Conservation (phyloP, 2,113 vertebrate species). For the Strix uralensis region DNA sequence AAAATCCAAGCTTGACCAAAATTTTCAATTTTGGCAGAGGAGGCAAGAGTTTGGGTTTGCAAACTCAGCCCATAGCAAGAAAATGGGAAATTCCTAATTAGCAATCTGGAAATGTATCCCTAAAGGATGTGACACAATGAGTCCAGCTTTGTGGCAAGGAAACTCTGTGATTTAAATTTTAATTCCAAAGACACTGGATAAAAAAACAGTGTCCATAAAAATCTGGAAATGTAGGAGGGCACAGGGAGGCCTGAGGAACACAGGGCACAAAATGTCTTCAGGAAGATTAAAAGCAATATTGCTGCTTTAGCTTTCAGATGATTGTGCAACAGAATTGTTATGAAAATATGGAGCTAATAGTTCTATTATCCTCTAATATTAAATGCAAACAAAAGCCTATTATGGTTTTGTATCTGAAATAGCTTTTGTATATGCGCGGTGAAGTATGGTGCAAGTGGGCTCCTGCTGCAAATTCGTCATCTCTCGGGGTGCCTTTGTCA, state of each 20-base stretch:
- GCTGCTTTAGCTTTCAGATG: not conserved
- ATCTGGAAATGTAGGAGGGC: not conserved
- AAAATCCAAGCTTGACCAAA: not conserved
- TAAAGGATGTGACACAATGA: not conserved
- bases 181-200: not conserved
- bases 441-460: not conserved
- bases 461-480: not conserved
- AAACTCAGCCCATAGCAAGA: not conserved
- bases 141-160: not conserved
- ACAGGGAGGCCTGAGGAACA: not conserved
- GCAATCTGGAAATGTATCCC: not conserved
- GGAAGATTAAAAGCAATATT: not conserved
- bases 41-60: not conserved
- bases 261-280: not conserved
- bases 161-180: not conserved
- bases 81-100: not conserved
- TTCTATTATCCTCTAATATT: not conserved
- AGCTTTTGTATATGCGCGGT: accelerated
- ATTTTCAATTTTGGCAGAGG: not conserved
- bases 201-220: not conserved
- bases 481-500: not conserved
- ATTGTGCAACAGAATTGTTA: not conserved
- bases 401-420: not conserved
- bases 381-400: not conserved
- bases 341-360: not conserved